A percentile compares a stretch with the other conserved stretches of the same genome.
Evolutionary conservation across 2,113 vertebrate genomes (phyloP).

Genomic region (Gopherus flavomarginatus): DNA sequence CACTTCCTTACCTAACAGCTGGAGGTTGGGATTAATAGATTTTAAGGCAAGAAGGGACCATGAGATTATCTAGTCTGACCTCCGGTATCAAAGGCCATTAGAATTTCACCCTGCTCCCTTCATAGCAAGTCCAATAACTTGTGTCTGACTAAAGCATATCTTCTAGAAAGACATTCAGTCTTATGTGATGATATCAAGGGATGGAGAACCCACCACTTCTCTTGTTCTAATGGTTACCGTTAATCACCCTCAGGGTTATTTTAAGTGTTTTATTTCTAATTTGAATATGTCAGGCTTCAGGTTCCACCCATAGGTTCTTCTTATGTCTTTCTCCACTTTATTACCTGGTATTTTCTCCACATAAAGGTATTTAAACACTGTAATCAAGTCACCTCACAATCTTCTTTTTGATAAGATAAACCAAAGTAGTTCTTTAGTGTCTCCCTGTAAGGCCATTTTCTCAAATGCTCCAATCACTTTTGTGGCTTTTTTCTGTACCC

Average conservation of each 20-base stretch:
- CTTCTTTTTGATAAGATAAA: neutral
- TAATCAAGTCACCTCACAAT: neutral
- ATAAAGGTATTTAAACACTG: neutral
- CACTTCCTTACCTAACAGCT: neutral
- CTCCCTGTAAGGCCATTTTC: neutral
- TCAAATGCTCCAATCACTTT: neutral
- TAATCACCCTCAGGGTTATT: neutral
- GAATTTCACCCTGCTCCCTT: neutral
- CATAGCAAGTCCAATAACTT: neutral
- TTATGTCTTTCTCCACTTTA: neutral
- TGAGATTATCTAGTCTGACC: neutral
- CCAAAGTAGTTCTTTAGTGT: neutral
- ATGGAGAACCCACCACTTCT: neutral
- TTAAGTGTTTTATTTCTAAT: neutral
- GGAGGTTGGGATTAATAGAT: neutral
- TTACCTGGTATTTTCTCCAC: neutral
- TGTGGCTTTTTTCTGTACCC: neutral
- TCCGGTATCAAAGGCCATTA: neutral
- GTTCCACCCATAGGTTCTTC: neutral
- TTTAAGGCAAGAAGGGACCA: neutral
- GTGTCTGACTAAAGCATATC: neutral
- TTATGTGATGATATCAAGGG: neutral
- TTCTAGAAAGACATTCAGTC: neutral
- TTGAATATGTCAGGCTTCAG: neutral
- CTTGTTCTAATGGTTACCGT: neutral